Conservation (phyloP, 2,113 vertebrate genomes). For the Alethe diademata region DNA sequence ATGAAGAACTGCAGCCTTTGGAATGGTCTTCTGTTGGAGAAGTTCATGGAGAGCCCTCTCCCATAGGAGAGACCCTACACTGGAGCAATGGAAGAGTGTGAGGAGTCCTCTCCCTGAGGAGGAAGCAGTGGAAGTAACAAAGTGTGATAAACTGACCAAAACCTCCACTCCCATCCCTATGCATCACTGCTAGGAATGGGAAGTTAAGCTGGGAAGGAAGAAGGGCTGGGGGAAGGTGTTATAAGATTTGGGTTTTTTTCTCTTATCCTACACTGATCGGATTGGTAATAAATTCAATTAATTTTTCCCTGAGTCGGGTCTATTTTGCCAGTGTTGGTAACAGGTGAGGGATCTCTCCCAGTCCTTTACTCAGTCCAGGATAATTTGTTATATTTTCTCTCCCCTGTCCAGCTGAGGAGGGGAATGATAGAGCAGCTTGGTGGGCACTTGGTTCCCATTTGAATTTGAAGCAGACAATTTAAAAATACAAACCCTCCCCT, state of each 20-base stretch:
- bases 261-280: neutral
- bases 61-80: neutral
- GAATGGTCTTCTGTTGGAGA: neutral
- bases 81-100: neutral
- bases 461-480: neutral
- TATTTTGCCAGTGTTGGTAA: neutral
- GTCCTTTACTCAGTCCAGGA: neutral
- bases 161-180: neutral
- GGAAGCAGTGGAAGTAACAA: neutral
- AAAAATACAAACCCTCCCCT: neutral
- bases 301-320: neutral
- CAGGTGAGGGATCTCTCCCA: neutral
- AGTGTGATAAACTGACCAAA: neutral
- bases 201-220: neutral
- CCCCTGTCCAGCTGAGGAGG: neutral
- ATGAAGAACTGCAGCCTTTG: neutral
- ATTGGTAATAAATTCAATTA: neutral
- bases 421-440: neutral
- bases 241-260: neutral
- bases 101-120: neutral
- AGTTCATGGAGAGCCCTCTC: neutral
- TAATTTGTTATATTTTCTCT: neutral
- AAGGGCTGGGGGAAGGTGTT: neutral
- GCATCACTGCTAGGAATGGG: accelerated
- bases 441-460: neutral